phyloP scores from a whole-genome alignment of 2,888 invertebrate genomes.

The Augochlorella aurata region DNA sequence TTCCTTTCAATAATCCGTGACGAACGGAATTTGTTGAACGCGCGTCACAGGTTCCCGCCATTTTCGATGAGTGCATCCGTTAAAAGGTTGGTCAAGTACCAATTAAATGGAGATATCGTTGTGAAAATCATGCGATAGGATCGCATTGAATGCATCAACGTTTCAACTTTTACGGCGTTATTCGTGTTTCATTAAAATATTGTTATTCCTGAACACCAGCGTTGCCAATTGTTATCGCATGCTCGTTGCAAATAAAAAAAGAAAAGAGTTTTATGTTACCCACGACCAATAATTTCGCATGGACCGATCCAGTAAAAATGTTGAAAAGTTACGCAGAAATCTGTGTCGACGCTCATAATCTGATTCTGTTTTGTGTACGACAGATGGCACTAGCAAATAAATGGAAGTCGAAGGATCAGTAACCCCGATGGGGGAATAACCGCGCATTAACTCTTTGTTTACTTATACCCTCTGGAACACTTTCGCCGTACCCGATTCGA shows the following conservation, averaged over 20 bases:
- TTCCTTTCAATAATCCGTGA: no score
- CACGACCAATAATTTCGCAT: neutral
- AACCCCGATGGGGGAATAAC: constrained; percentile 76
- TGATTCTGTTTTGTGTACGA: constrained; percentile 59
- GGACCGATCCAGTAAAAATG: neutral
- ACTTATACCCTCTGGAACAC: constrained; percentile 65
- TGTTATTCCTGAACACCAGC: neutral
- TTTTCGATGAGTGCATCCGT: neutral
- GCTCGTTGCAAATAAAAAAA: neutral
- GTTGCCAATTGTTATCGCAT: neutral
- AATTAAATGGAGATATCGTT: no score
- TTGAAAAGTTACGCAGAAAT: neutral
- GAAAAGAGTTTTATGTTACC: neutral
- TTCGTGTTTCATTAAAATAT: no score
- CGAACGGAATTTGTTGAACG: neutral
- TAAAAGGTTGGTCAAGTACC: neutral
- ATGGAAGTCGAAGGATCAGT: constrained; percentile 73
- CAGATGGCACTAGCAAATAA: constrained; percentile 78
- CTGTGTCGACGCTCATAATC: constrained; percentile 30
- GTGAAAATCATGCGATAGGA: no score
- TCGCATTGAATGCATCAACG: no score
- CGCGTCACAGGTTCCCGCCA: neutral
- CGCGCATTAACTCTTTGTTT: constrained; percentile 67
- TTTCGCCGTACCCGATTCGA: constrained; percentile 54
- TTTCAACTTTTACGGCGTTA: no score